Conservation (phyloP, 2,797 vertebrate species). For the Acomys russatus region DNA sequence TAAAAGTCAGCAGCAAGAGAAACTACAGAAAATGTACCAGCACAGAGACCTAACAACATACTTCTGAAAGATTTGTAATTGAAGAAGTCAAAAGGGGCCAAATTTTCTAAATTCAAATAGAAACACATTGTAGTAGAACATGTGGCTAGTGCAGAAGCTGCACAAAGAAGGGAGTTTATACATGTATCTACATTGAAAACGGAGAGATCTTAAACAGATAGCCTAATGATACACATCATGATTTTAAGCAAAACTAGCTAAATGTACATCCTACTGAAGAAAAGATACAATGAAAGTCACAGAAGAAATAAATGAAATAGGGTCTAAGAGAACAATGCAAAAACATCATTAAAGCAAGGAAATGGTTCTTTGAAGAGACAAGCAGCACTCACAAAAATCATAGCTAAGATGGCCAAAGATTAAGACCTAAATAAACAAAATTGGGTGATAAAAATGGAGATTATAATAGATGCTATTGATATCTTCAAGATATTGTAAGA, state of each 20-base stretch:
- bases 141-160: neutral
- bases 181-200: neutral
- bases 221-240: neutral
- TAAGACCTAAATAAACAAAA: neutral
- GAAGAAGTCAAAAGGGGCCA: neutral
- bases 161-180: neutral
- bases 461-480: neutral
- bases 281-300: neutral
- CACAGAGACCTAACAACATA: neutral
- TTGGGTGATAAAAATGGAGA: neutral
- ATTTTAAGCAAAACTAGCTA: neutral
- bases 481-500: neutral
- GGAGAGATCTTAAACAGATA: neutral
- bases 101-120: neutral
- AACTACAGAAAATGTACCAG: neutral
- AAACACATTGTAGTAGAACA: neutral
- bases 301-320: neutral
- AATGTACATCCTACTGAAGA: neutral
- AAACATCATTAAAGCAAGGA: neutral
- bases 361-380: neutral
- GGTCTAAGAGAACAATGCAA: neutral
- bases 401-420: neutral
- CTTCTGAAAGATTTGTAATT: neutral
- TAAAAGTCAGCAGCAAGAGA: neutral
- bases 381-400: neutral